phyloP scores from a whole-genome alignment of 2,797 vertebrate species.

The Sebastes cheni region DNA sequence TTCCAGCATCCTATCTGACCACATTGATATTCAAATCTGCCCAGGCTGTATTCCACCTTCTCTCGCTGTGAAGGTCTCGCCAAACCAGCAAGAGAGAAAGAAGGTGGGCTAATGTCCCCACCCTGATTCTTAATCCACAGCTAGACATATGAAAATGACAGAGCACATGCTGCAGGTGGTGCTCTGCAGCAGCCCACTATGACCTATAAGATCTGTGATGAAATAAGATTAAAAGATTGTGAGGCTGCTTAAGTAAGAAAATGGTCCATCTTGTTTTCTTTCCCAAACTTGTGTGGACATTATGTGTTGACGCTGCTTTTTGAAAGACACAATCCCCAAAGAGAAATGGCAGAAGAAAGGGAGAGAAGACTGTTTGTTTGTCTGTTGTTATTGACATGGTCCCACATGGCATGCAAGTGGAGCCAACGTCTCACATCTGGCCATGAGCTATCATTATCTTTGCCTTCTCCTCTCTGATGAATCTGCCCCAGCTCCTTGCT shows the following conservation, averaged over 20 bases:
- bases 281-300: not conserved
- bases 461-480: conserved; percentile 79
- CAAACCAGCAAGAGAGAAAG: conserved; percentile 32
- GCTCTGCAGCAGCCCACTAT: conserved; percentile 3
- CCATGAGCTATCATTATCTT: conserved; percentile 84
- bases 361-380: conserved; percentile 38
- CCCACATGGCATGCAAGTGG: conserved; percentile 64
- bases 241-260: conserved; percentile 2
- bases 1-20: conserved; percentile 63
- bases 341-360: conserved; percentile 17
- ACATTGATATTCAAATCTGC: conserved; percentile 82
- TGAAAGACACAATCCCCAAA: conserved; percentile 16
- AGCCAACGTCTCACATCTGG: conserved; percentile 74
- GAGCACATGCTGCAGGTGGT: conserved; percentile 9
- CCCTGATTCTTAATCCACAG: conserved; percentile 37
- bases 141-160: conserved; percentile 19
- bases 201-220: not conserved
- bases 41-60: conserved; percentile 57
- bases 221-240: conserved; percentile 6
- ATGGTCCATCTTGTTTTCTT: not conserved
- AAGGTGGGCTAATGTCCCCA: conserved; percentile 30
- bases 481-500: conserved; percentile 71
- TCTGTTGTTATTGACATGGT: conserved; percentile 72
- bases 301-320: not conserved
- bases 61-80: conserved; percentile 54